Percentiles rank a stretch among this genome's conserved stretches.
Evolutionary conservation across 2,113 vertebrate genomes (phyloP).

Genomic region (Xiphorhynchus elegans): DNA sequence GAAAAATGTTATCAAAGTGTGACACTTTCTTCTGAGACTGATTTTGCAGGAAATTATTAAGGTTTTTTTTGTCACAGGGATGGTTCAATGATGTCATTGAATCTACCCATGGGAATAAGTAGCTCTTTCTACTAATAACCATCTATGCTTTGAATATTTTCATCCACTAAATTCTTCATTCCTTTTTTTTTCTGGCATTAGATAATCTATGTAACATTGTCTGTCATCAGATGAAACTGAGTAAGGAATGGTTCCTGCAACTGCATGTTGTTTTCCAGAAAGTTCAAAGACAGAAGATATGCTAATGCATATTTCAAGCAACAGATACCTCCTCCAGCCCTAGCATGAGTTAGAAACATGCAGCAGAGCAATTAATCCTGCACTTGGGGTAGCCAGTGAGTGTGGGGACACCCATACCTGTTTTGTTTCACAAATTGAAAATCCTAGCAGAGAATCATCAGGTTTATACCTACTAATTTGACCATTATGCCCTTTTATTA

Average conservation of each 20-base stretch:
- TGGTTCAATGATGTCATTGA: background rate
- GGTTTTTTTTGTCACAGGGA: background rate
- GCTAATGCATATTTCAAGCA: background rate
- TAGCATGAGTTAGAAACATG: background rate
- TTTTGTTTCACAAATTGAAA: slow-evolving; percentile 39
- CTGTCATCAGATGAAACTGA: background rate
- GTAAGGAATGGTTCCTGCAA: background rate
- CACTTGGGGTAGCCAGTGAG: background rate
- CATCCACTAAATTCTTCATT: background rate
- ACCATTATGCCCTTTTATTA: slow-evolving; percentile 53
- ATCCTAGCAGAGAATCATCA: slow-evolving; percentile 38
- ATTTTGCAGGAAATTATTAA: background rate
- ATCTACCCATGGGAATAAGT: background rate
- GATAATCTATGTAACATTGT: background rate
- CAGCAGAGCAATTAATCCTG: slow-evolving; percentile 21
- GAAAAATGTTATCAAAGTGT: background rate
- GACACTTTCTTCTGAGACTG: background rate
- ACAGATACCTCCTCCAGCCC: background rate
- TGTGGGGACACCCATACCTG: background rate
- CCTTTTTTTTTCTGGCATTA: background rate
- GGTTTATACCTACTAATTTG: slow-evolving; percentile 31
- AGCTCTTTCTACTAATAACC: background rate
- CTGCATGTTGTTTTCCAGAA: background rate
- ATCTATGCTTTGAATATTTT: background rate
- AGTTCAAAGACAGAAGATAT: background rate